Evolutionary conservation across 2,888 invertebrate genomes (phyloP), one percentile per base, ranked within the genome.

Genomic region (Trilocha varians): DNA sequence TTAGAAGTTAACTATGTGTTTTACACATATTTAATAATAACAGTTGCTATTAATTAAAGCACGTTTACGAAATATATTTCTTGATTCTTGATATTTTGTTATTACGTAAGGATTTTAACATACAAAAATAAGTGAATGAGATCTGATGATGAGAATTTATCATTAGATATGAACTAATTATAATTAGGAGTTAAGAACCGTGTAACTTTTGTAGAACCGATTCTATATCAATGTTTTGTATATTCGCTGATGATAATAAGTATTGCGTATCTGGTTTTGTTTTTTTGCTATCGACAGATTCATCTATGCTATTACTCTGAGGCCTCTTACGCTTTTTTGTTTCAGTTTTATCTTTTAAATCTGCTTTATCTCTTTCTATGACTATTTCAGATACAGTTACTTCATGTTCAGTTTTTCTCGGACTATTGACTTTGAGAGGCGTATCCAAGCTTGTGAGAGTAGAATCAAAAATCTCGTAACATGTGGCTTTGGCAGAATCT

Each of bases 141-240:
- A 25, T 25, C 25, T 25, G 5, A 25, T 25, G 6, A 5, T 2
- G 8, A 25, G 11, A 25, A 4, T 11, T 11, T 4, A 25, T n/a
- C 5, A 25, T 25, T 25, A 25, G 11, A 9, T 9, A 25, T 4
- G 4, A 9, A 25, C 4, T 2, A 2, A 25, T 25, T 11, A n/a
- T n/a, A n/a, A n/a, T n/a, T 52, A 38, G 32, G 8, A 46, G 44
- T 54, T 71, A 83, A 36, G 79, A 77, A 16, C 86, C 87, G 52
- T 87, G 86, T 39, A 87, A 58, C 55, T 84, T 82, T 55, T 66
- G 78, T 32, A 87, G 58, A 40, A 87, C 79, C 13, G 79, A 67
- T 58, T 87, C 87, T 40, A 87, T 87, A 59, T 85, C 86, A 40
- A 86, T 75, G 56, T 85, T 73, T 57, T 78, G 74, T 52, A 80